A percentile compares a stretch with the other conserved stretches of the same genome.
Evolutionary conservation across 2,888 invertebrate genomes (phyloP).

Genomic region (Lithophane ornitopus): DNA sequence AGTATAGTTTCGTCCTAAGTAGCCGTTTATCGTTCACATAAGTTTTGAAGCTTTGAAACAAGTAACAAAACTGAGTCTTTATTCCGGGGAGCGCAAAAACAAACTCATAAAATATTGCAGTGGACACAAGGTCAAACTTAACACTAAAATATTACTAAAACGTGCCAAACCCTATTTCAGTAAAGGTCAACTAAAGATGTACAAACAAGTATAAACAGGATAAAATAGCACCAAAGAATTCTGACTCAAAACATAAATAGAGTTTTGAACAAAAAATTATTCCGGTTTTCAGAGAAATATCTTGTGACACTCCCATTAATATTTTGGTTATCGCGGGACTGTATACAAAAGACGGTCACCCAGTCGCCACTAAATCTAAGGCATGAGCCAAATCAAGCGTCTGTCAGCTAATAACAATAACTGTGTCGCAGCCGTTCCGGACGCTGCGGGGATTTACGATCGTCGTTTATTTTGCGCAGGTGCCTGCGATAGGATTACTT

Average conservation of each 20-base stretch:
- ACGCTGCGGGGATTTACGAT: conserved; percentile 74
- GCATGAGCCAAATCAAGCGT: conserved; percentile 68
- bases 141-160: conserved; percentile 61
- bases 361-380: conserved; percentile 55
- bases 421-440: conserved; percentile 69
- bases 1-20: background rate
- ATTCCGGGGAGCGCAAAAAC: background rate
- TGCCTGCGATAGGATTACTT: conserved; percentile 76
- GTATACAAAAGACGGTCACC: conserved; percentile 47
- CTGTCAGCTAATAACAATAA: conserved; percentile 77
- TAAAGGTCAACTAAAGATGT: conserved; percentile 56
- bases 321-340: conserved; percentile 17
- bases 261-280: conserved; percentile 30
- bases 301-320: conserved; percentile 45
- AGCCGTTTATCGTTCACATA: background rate
- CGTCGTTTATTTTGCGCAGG: conserved; percentile 77
- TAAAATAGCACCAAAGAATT: conserved; percentile 18
- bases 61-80: conserved; percentile 24
- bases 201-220: conserved; percentile 27
- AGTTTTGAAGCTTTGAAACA: background rate
- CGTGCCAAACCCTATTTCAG: conserved; percentile 40
- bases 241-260: conserved; percentile 13
- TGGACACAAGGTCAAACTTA: conserved; percentile 47
- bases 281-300: conserved; percentile 20
- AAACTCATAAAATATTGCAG: conserved; percentile 25